Percentiles rank a stretch among this genome's conserved stretches.
phyloP scores from a whole-genome alignment of 2,113 vertebrate species.

The Piaya cayana region DNA sequence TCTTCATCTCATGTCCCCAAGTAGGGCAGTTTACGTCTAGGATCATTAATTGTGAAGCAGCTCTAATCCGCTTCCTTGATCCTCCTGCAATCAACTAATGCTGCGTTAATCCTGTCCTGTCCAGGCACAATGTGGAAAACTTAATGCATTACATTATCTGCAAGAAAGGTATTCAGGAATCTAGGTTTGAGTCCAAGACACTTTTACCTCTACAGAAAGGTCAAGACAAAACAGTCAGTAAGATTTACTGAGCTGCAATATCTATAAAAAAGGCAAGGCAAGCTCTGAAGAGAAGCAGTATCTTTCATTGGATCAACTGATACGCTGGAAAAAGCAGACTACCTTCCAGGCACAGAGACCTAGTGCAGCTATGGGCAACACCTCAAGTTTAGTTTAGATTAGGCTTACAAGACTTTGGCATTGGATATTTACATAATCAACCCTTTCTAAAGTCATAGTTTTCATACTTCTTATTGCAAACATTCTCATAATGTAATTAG shows the following conservation, averaged over 20 bases:
- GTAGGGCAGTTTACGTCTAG: neutral
- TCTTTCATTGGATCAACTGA: neutral
- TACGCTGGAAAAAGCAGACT: neutral
- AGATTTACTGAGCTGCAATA: neutral
- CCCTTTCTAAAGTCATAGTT: neutral
- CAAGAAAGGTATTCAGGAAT: neutral
- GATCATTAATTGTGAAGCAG: neutral
- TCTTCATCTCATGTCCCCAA: neutral
- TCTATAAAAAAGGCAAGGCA: neutral
- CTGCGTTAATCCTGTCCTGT: neutral
- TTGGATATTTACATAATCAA: neutral
- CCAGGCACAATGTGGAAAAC: neutral
- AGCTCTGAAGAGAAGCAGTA: neutral
- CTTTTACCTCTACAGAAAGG: neutral
- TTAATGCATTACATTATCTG: neutral
- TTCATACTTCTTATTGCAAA: neutral
- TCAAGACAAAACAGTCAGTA: neutral
- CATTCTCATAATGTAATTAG: neutral
- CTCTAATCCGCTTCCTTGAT: constrained; percentile 14
- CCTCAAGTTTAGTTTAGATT: neutral
- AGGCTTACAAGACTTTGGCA: neutral
- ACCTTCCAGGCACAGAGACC: neutral
- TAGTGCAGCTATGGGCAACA: neutral
- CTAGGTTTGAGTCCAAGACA: constrained; percentile 16
- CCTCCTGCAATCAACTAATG: neutral